Evolutionary conservation across 1,140 invertebrate species (phyloP).

Genomic region (Ostrea denselamellosa): DNA sequence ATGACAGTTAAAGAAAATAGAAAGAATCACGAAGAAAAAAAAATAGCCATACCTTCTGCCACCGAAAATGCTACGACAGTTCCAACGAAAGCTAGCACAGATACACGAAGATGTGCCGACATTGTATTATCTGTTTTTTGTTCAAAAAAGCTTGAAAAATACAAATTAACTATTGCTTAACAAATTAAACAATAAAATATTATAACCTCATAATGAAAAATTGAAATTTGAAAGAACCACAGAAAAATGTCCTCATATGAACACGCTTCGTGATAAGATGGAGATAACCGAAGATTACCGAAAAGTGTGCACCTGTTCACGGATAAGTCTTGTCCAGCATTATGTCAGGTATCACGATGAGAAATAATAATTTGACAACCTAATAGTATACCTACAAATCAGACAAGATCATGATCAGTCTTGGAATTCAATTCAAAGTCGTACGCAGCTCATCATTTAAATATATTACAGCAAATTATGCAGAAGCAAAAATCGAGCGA

Average conservation of each 20-base stretch:
- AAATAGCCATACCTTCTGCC: background rate
- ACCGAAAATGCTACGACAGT: background rate
- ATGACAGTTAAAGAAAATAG: no score
- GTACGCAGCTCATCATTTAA: no score
- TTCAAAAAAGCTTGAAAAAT: background rate
- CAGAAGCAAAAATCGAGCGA: no score
- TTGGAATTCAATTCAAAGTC: no score
- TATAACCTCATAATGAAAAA: background rate
- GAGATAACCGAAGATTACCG: background rate
- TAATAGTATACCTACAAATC: no score
- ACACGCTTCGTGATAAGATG: background rate
- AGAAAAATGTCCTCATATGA: background rate
- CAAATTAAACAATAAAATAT: background rate
- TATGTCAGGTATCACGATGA: no score
- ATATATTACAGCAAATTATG: no score
- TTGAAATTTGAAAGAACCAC: background rate
- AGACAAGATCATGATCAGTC: no score
- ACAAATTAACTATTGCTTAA: background rate
- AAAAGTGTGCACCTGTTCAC: background rate
- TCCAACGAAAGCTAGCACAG: background rate
- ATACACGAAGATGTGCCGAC: background rate
- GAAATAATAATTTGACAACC: no score
- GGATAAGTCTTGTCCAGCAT: background rate
- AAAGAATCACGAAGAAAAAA: no score
- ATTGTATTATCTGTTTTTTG: background rate